Evolutionary conservation across 2,797 vertebrate species (phyloP).

Genomic region (Enteromius viviparus): DNA sequence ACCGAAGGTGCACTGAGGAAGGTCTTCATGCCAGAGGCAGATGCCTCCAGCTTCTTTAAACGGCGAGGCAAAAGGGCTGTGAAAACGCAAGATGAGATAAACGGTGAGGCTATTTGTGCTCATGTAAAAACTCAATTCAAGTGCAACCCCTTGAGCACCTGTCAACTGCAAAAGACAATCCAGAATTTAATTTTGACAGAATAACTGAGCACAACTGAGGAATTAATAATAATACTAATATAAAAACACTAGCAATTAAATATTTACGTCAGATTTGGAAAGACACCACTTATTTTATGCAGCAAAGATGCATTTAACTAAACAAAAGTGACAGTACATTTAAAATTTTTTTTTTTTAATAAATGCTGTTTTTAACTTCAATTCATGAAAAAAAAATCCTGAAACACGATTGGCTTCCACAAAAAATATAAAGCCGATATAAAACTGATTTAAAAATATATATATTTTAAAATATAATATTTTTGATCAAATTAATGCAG

Average conservation of each 20-base stretch:
- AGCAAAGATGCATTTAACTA: neutral
- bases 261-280: neutral
- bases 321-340: neutral
- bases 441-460: neutral
- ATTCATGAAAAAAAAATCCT: neutral
- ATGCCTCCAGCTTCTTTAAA: slow-evolving; percentile 85
- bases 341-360: too few relatives aligned
- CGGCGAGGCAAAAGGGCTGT: slow-evolving; percentile 75
- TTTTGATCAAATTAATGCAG: neutral
- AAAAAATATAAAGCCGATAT: neutral
- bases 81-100: slow-evolving; percentile 81
- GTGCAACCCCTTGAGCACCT: neutral
- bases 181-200: neutral
- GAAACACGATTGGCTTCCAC: neutral
- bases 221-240: neutral
- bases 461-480: too few relatives aligned
- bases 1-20: slow-evolving; percentile 72
- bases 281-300: neutral
- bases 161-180: neutral
- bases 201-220: neutral
- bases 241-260: neutral
- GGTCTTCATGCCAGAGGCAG: slow-evolving; percentile 83
- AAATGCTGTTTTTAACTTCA: neutral
- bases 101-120: slow-evolving; percentile 73
- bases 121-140: neutral